These are phyloP conservation scores for Chloroclystis v-ata DNA, from an alignment of 2,888 invertebrate genomes.

Conservation along the genomic window DNA sequence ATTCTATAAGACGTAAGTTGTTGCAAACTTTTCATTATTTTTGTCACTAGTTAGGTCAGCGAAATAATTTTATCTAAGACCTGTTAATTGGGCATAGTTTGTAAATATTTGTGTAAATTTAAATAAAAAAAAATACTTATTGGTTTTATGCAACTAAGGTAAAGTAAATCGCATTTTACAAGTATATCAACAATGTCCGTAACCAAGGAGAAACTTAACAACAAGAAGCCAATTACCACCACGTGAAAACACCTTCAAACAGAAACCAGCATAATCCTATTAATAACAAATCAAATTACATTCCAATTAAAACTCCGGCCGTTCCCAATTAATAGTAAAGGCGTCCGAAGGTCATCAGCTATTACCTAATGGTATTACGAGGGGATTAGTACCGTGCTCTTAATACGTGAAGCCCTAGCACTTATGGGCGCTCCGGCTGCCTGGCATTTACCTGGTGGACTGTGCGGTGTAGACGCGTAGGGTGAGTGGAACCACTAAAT, in stretches of 20 bases:
- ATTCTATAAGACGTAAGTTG: neutral
- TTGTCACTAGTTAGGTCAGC: no score
- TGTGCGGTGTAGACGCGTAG: conserved; percentile 34
- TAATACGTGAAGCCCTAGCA: conserved; percentile 67
- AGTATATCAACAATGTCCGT: no score
- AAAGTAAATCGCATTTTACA: no score
- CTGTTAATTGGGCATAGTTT: no score
- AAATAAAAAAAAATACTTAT: no score
- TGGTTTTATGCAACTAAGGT: no score
- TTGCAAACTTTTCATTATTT: neutral
- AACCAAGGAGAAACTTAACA: neutral
- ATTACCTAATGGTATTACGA: conserved; percentile 59
- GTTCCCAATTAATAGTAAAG: conserved; percentile 48
- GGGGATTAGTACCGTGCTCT: conserved; percentile 51
- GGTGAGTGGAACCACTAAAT: conserved; percentile 26
- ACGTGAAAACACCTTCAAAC: conserved; percentile 1
- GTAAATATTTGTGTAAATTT: no score
- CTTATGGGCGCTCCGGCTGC: conserved; percentile 49
- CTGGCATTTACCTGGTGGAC: conserved; percentile 40
- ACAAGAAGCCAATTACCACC: neutral
- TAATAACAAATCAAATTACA: conserved; percentile 24
- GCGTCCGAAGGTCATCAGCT: conserved; percentile 54
- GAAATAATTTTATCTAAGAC: no score
- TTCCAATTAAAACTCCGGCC: conserved; percentile 39
- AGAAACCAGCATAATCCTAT: conserved; percentile 11